These are phyloP conservation scores for Progne subis DNA, from an alignment of 2,113 vertebrate genomes.

Conservation along the genomic window DNA sequence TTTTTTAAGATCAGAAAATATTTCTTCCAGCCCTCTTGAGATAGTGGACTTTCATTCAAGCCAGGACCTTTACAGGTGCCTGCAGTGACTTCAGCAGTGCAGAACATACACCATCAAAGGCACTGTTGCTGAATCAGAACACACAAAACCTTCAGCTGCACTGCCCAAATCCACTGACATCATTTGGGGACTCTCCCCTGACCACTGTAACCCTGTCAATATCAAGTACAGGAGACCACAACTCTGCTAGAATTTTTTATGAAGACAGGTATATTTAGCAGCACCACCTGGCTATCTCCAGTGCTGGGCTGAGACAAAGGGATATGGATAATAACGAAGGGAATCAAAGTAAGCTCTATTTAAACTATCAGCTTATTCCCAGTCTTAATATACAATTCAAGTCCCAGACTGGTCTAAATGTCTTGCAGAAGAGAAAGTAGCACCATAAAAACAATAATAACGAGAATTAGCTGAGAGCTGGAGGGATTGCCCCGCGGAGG, in stretches of 20 bases:
- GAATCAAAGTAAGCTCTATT: slow-evolving; percentile 18
- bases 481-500: background rate
- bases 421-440: slow-evolving; percentile 8
- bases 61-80: background rate
- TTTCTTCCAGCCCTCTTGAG: background rate
- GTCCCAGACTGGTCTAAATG: background rate
- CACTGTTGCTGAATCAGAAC: background rate
- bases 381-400: slow-evolving; percentile 12
- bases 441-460: background rate
- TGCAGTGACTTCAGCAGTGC: background rate
- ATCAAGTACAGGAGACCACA: background rate
- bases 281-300: background rate
- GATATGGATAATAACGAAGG: background rate
- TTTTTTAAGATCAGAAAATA: background rate
- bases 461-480: background rate
- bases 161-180: background rate
- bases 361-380: slow-evolving; percentile 31
- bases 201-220: background rate
- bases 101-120: background rate
- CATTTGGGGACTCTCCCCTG: background rate
- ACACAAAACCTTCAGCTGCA: background rate
- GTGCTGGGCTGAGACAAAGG: background rate
- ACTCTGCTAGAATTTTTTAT: background rate
- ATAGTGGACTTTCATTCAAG: background rate
- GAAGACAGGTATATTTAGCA: background rate